Evolutionary conservation across 2,888 invertebrate species (phyloP).

Genomic region (Herminia tarsipennalis): DNA sequence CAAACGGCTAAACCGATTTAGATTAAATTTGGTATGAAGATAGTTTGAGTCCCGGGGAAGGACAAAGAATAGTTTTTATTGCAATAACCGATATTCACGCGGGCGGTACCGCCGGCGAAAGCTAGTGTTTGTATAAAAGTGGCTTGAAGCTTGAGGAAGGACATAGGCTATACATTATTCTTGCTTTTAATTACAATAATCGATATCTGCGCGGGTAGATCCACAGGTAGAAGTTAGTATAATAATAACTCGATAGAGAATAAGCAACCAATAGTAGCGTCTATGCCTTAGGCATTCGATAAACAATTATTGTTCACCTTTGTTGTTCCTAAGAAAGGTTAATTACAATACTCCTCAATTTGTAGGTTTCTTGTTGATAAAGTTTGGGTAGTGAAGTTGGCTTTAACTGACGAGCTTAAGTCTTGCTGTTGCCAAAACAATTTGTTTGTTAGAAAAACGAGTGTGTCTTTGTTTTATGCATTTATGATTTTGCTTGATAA

Average conservation of each 20-base stretch:
- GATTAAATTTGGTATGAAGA: too few species aligned
- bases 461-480: slow-evolving; percentile 28
- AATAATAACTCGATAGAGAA: slow-evolving; percentile 1
- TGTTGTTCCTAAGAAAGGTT: slow-evolving; percentile 54
- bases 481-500: slow-evolving; percentile 11
- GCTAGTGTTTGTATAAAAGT: too few species aligned
- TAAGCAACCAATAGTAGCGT: slow-evolving; percentile 36
- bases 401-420: slow-evolving; percentile 45
- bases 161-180: too few species aligned
- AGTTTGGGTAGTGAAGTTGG: slow-evolving; percentile 48
- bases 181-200: too few species aligned
- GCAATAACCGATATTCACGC: too few species aligned
- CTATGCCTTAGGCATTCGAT: slow-evolving; percentile 46
- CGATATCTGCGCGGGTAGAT: too few species aligned
- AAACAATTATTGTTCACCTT: slow-evolving; percentile 62
- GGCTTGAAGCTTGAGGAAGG: too few species aligned
- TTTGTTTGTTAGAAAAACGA: slow-evolving; percentile 39
- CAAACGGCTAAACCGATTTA: too few species aligned
- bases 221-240: too few species aligned
- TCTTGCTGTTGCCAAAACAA: slow-evolving; percentile 41
- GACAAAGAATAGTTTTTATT: too few species aligned
- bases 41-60: too few species aligned
- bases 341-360: slow-evolving; percentile 60
- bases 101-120: too few species aligned
- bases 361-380: slow-evolving; percentile 58